Evolutionary conservation across 2,113 vertebrate species (phyloP), one percentile per base, ranked within the genome.

Genomic region (Camelus bactrianus): DNA sequence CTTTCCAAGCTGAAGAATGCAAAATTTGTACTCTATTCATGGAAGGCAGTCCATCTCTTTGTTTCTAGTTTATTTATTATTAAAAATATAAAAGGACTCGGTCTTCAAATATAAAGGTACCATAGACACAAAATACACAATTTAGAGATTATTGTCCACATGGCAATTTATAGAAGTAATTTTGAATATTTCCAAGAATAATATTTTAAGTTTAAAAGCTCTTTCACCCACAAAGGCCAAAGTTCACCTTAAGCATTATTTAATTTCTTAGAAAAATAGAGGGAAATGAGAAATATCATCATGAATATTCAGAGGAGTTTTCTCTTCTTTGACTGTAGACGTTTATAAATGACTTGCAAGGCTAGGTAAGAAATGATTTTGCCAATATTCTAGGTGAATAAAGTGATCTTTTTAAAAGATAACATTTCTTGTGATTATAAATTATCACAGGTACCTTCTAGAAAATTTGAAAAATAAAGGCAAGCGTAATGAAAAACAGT

Each of bases 241-340:
- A 86, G 52, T 48, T 1, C 35, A 89, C 72, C 12, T 38, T 67
- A 75, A 60, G 15, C 0, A 46, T 24, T 89, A 89, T 72, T 84
- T 67, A 20, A 60, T 83, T 75, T 84, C 26, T 84, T 77, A 73
- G 56, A 94, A 93, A 91, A 91, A 46, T 11, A 86, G 54, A 64
- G 11, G 35, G 14, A 72, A 73, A 3, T 92, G 12, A 1, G 15
- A 92, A 35, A 89, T 80, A 89, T 35, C 16, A 90, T 93, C 24
- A 88, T 69, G 5, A 24, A 76, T n/a, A 86, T 69, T 60, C 42
- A 94, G 58, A 80, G 5, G 19, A 62, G 8, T 85, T 22, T 92
- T 81, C 4, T 46, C 28, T 28, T 20, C 26, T 58, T 62, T 76
- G 20, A 16, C 2, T 19, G 69, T 14, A 80, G 20, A 52, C 19